Evolutionary conservation across 2,888 invertebrate species (phyloP).

Genomic region (Lottia gigantea): DNA sequence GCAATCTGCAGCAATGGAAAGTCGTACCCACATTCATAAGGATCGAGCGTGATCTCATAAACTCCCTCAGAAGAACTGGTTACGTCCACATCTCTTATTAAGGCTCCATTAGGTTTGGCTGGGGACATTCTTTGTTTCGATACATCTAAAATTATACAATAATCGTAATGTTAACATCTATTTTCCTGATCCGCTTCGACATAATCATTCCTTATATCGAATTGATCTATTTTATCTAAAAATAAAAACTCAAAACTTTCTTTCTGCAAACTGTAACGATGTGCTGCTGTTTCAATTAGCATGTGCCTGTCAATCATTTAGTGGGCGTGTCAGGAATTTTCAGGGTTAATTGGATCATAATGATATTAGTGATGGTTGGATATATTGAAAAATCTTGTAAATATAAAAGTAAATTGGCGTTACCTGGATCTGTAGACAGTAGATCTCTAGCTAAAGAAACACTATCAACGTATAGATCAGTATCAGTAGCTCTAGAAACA

Average conservation of each 20-base stretch:
- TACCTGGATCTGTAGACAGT: slow-evolving; percentile 12
- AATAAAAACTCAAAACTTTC: no score
- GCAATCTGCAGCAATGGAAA: slow-evolving; percentile 43
- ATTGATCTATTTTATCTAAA: no score
- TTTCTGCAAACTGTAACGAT: no score
- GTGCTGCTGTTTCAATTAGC: no score
- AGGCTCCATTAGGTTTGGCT: slow-evolving; percentile 41
- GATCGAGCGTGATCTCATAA: slow-evolving; percentile 42
- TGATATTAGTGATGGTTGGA: no score
- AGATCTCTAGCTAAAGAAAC: slow-evolving; percentile 13
- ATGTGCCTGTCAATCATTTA: no score
- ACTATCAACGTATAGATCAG: slow-evolving; percentile 10
- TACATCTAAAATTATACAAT: slow-evolving; percentile 21
- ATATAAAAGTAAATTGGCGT: not conserved
- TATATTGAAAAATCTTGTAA: no score
- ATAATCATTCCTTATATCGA: no score
- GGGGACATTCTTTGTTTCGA: slow-evolving; percentile 32
- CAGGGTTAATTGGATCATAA: no score
- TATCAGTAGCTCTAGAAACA: not conserved
- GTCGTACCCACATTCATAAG: slow-evolving; percentile 48
- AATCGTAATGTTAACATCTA: no score
- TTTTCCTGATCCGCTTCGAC: no score
- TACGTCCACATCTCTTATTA: slow-evolving; percentile 39
- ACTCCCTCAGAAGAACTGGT: slow-evolving; percentile 24
- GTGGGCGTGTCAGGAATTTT: no score